Evolutionary conservation across 2,113 vertebrate genomes (phyloP), one percentile per base, ranked within the genome.

Genomic region (Rhea americana): DNA sequence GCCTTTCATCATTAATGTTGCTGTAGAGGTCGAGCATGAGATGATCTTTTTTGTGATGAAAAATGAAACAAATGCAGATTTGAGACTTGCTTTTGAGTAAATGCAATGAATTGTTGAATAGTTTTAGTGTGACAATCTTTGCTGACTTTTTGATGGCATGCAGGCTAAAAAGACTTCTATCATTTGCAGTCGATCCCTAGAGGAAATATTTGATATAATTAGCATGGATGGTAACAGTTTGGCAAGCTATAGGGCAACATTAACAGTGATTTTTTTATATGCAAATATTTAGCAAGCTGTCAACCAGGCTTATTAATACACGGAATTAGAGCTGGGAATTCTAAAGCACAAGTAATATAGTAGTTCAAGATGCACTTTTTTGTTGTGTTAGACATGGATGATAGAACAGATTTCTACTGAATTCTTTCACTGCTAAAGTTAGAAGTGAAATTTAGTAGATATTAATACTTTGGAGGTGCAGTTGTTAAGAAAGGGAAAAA

Each of bases 201-300:
- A 87, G 68, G 72, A 93, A 91, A 70, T 89, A 86, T 51, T 83
- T 96, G 85, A 86, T 95, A 78, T 82, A 91, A 82, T 95, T 94
- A 95, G 35, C 58, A 35, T 88, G 73, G 62, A 68, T 90, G 63
- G 89, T 90, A 94, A 85, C 73, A 94, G 48, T 93, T 94, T 91
- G 84, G 84, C 78, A 93, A 81, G 88, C 91, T 91, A 77, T 67
- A 92, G 62, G 90, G 84, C 75, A 85, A 32, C 77, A 50, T 45
- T 95, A 61, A 92, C 72, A 87, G 73, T 79, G 48, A 76, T 82
- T 68, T 78, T 85, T 56, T 56, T 32, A 35, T 85, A 95, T 95
- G 63, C 85, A 93, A 93, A 76, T 94, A 93, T 91, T 97, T 96
- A 93, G 89, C 89, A 93, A 94, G 67, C 75, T 85, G 72, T 93